A percentile compares a stretch with the other conserved stretches of the same genome.
These are phyloP conservation scores for Setophaga coronata DNA, from an alignment of 2,113 vertebrate species.

Conservation along the genomic window DNA sequence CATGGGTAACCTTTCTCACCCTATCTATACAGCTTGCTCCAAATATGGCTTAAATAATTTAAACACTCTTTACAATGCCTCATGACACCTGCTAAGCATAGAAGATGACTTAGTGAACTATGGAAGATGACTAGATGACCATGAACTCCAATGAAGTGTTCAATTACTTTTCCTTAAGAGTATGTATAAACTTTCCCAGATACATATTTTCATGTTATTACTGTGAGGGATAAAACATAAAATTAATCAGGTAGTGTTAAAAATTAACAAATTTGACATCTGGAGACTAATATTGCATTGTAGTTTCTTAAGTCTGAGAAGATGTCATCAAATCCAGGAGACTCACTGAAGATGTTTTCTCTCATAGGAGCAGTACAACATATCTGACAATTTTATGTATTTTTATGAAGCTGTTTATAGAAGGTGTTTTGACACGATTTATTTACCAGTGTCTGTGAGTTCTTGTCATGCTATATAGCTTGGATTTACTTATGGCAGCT, in stretches of 20 bases:
- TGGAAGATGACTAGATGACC: neutral
- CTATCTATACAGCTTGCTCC: neutral
- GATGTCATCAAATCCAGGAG: neutral
- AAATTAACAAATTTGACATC: neutral
- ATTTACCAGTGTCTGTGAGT: neutral
- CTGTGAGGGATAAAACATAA: neutral
- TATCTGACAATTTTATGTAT: neutral
- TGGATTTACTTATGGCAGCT: neutral
- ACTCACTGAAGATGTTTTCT: neutral
- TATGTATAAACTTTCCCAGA: neutral
- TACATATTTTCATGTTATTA: neutral
- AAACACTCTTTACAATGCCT: neutral
- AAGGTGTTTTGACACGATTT: neutral
- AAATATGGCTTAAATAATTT: neutral
- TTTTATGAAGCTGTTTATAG: neutral
- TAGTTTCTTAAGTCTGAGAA: neutral
- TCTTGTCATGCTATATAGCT: neutral
- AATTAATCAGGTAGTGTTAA: neutral
- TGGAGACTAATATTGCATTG: neutral
- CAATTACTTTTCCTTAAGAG: neutral
- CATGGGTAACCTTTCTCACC: neutral
- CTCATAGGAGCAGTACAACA: neutral
- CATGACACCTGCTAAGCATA: neutral
- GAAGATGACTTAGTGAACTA: neutral
- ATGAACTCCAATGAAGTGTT: neutral